phyloP scores from a whole-genome alignment of 2,113 vertebrate genomes.

The Pseudopodoces humilis region DNA sequence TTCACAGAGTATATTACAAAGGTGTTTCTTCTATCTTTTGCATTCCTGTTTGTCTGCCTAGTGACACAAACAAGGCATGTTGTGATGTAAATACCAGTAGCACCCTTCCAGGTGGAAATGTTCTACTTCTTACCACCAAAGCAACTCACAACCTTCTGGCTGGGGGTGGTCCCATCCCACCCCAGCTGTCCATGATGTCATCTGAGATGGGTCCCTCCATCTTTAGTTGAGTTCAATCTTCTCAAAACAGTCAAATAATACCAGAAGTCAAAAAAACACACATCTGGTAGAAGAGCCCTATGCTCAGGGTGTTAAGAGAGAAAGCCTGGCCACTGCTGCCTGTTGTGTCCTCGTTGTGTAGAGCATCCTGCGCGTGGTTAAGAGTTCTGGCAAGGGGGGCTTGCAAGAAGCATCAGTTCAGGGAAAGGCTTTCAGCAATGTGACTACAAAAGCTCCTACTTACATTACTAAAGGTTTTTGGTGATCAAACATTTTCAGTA shows the following conservation, averaged over 20 bases:
- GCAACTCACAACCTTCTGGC: background rate
- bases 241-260: background rate
- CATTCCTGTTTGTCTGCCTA: background rate
- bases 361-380: background rate
- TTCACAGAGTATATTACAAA: slow-evolving; percentile 25
- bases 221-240: background rate
- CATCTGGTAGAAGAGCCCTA: background rate
- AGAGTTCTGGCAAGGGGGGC: background rate
- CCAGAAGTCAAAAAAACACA: background rate
- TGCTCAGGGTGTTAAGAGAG: background rate
- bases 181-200: background rate
- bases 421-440: slow-evolving; percentile 32
- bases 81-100: background rate
- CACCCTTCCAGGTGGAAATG: background rate
- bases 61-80: background rate
- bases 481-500: slow-evolving; percentile 45
- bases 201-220: background rate
- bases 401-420: slow-evolving; percentile 38
- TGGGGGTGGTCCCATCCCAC: background rate
- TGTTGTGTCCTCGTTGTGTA: background rate
- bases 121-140: background rate
- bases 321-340: background rate
- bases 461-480: slow-evolving; percentile 52
- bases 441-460: slow-evolving; percentile 61
- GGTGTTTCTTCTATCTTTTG: background rate